Evolutionary conservation across 2,888 invertebrate species (phyloP), one percentile per base, ranked within the genome.

Genomic region (Drosophila monieri): DNA sequence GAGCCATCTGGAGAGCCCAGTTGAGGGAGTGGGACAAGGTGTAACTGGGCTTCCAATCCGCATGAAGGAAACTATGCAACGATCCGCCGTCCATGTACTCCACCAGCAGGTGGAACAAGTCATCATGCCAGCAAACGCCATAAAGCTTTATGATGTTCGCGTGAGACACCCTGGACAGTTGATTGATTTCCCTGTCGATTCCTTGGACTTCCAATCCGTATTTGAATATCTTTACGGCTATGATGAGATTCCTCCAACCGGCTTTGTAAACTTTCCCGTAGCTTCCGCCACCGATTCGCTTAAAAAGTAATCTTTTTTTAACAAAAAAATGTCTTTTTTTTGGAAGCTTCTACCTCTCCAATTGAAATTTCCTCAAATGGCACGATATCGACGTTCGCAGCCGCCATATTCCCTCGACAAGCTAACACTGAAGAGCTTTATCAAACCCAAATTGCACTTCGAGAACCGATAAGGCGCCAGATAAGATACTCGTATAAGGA

Each of bases 61-160:
- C 25, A 30, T 71, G 39, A 15, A 85, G 12, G 2, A 79, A 43
- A 0, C 25, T 18, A 6, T 37, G 6, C 0, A 80, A 14, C 2
- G 77, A 66, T 37, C 80, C 86, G 3, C 74, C 74, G 2, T 79
- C 77, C 21, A 61, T 59, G 23, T 67, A 61, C 43, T 80, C 80
- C 74, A 74, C 61, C 25, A 80, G 49, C n/a, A 80, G 23, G 23
- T 56, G 67, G 3, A 55, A 0, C 0, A 0, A 6, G 1, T 23
- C 5, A 0, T 23, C 6, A 6, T 51, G 0, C 0, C 23, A 8
- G 39, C 14, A 0, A 77, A 61, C 21, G 0, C 77, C 80, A 58
- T 83, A 27, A 0, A 79, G 35, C 32, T 56, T 53, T 21, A 80
- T 32, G 1, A 80, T 83, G 39, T 79, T 85, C 0, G 14, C 23